Conservation (phyloP, 2,113 vertebrate genomes). For the Chaenocephalus aceratus region DNA sequence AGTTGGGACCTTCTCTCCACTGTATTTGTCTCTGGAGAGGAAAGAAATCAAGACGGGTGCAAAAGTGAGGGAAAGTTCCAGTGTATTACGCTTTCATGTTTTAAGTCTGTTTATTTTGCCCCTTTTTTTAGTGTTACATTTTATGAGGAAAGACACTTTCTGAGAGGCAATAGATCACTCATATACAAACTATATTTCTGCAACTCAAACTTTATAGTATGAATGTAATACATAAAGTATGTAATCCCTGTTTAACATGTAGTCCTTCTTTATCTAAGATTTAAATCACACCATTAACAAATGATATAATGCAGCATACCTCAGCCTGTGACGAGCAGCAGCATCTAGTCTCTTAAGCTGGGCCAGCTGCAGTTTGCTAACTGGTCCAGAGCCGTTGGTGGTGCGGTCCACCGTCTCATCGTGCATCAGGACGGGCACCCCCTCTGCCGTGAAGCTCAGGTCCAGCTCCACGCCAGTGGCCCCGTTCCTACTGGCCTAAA, state of each 20-base stretch:
- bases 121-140: neutral
- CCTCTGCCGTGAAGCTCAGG: constrained; percentile 91
- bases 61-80: neutral
- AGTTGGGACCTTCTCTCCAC: constrained; percentile 89
- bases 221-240: no score
- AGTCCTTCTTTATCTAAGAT: neutral
- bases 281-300: neutral
- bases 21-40: constrained; percentile 85
- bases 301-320: constrained; percentile 73
- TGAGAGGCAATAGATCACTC: neutral
- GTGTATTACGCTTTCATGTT: neutral
- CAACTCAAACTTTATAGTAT: neutral
- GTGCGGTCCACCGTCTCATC: constrained; percentile 95
- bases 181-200: constrained; percentile 9
- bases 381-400: constrained; percentile 90
- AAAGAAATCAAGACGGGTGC: neutral
- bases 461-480: constrained; percentile 93
- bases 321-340: constrained; percentile 88
- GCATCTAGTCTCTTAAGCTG: constrained; percentile 90
- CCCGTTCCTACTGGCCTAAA: constrained; percentile 92
- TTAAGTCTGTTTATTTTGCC: neutral
- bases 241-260: neutral
- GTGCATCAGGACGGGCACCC: constrained; percentile 92
- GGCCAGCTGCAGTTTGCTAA: constrained; percentile 87
- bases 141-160: neutral